Percentiles rank a stretch among this genome's conserved stretches.
Conservation (phyloP, 2,113 vertebrate species). For the Pao palembangensis region DNA sequence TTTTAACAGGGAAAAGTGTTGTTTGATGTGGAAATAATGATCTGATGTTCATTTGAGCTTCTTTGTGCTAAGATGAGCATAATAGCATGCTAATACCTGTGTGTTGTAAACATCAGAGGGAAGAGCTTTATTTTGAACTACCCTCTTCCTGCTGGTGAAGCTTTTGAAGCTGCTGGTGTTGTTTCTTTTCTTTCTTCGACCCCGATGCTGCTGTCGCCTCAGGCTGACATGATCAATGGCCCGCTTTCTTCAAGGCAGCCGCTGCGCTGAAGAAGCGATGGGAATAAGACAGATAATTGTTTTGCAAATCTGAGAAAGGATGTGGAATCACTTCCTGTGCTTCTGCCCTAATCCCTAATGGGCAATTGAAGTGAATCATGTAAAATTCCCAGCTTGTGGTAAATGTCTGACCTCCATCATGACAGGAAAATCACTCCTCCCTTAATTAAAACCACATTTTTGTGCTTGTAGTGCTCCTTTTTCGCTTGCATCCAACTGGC, state of each 20-base stretch:
- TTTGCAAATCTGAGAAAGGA: constrained; percentile 61
- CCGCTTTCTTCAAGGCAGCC: constrained; percentile 13
- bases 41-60: too few species aligned
- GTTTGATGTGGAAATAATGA: too few species aligned
- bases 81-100: background rate
- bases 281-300: constrained; percentile 32
- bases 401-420: constrained; percentile 26
- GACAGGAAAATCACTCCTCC: constrained; percentile 17
- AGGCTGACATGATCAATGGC: constrained; percentile 26
- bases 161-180: background rate
- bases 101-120: background rate
- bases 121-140: too few species aligned
- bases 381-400: constrained; percentile 45
- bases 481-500: constrained; percentile 17
- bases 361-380: constrained; percentile 56
- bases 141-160: background rate
- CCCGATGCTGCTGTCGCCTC: constrained; percentile 11
- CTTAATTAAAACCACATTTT: constrained; percentile 49
- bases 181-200: background rate
- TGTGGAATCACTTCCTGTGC: constrained; percentile 56
- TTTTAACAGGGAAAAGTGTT: too few species aligned
- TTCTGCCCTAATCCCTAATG: constrained; percentile 41
- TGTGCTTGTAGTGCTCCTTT: constrained; percentile 10
- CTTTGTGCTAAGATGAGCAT: background rate
- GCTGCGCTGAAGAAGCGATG: constrained; percentile 13